phyloP scores from a whole-genome alignment of 2,888 invertebrate species.

The Patella depressa region DNA sequence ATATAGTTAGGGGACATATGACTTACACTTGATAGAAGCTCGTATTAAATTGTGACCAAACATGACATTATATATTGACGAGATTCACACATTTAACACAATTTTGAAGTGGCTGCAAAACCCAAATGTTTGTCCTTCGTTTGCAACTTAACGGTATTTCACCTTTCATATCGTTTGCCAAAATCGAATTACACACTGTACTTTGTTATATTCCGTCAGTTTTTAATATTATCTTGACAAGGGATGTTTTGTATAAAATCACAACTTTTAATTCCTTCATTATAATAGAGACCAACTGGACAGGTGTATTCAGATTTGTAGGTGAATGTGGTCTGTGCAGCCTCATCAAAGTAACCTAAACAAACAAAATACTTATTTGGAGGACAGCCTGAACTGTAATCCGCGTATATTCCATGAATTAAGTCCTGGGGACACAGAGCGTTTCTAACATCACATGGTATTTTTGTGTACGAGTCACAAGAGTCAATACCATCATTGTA shows the following conservation, averaged over 20 bases:
- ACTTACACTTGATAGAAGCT: too few species aligned
- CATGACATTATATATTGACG: too few species aligned
- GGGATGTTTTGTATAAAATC: slow-evolving; percentile 6
- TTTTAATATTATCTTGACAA: background rate
- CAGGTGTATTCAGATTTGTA: background rate
- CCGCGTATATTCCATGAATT: background rate
- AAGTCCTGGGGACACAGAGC: background rate
- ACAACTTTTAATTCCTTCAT: slow-evolving; percentile 7
- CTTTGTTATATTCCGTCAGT: background rate
- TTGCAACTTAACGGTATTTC: too few species aligned
- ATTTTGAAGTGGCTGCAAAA: too few species aligned
- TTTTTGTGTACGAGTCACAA: slow-evolving; percentile 8
- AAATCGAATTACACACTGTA: too few species aligned
- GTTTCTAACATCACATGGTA: background rate
- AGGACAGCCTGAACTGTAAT: background rate
- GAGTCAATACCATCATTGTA: slow-evolving; percentile 15
- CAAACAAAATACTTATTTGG: background rate
- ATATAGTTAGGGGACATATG: too few species aligned
- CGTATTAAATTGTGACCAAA: too few species aligned
- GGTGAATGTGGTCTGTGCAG: background rate
- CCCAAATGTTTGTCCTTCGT: too few species aligned
- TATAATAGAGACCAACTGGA: background rate
- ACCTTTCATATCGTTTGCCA: too few species aligned
- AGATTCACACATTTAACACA: too few species aligned
- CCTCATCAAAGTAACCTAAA: background rate